A percentile compares a stretch with the other conserved stretches of the same genome.
phyloP scores from a whole-genome alignment of 2,797 vertebrate genomes.

The Leucoraja ocellata region DNA sequence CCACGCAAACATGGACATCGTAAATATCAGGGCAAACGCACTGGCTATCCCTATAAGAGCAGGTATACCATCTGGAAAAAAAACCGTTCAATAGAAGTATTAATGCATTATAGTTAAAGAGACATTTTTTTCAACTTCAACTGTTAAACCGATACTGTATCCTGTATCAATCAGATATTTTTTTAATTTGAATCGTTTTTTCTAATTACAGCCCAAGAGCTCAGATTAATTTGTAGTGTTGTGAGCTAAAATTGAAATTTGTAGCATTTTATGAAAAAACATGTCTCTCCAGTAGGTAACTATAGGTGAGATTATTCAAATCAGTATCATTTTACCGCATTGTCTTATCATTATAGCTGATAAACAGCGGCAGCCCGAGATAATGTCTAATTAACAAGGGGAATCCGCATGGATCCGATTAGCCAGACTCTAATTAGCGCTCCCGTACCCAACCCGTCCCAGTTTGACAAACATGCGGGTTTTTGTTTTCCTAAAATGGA shows the following conservation, averaged over 20 bases:
- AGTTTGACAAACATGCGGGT: neutral
- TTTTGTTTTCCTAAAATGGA: neutral
- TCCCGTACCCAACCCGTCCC: neutral
- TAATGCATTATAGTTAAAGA: slow-evolving; percentile 27
- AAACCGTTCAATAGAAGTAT: slow-evolving; percentile 48
- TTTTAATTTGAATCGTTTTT: neutral
- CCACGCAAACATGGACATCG: slow-evolving; percentile 88
- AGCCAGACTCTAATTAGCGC: neutral
- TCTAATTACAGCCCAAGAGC: neutral
- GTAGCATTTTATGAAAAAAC: neutral
- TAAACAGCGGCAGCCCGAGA: neutral
- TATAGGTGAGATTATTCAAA: no score
- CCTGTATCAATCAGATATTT: neutral
- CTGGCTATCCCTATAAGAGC: slow-evolving; percentile 85
- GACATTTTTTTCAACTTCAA: slow-evolving; percentile 40
- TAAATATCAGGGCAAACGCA: slow-evolving; percentile 89
- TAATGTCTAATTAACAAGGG: slow-evolving; percentile 27
- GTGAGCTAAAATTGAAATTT: no score
- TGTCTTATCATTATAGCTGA: neutral
- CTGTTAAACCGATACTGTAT: neutral
- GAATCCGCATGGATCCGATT: neutral
- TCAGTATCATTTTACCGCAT: neutral
- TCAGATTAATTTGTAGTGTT: neutral
- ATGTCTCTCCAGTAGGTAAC: neutral
- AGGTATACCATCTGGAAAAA: slow-evolving; percentile 78